Base-by-base conservation (phyloP, 35 echinoderm and acorn worm genomes). In the Apostichopus japonicus region DNA sequence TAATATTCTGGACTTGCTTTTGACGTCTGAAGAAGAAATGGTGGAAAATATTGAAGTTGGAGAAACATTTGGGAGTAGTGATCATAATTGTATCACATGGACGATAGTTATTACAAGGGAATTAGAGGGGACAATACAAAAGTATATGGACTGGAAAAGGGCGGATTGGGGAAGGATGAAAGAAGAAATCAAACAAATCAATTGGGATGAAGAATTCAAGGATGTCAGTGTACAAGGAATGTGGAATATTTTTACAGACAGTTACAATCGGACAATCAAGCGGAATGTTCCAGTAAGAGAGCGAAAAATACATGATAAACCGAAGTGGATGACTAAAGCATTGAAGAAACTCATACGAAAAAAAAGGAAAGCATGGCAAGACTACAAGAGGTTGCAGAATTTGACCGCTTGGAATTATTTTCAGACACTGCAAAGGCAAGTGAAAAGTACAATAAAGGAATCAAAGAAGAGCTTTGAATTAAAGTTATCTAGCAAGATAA, bases 41-140 rank as follows among this genome's bases (percentile, higher is more conserved):
- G 53, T 77, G 53, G 90, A 91, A 22, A 77, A 91, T 52, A 21
- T 91, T 3, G 73, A 79, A 86, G 91, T 92, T 8, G 21, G 56
- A 84, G 91, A 92, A 83, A 76, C 5, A 54, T 84, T 92, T 65
- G 79, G 91, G 91, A n/a, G n/a, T n/a, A n/a, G n/a, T n/a, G n/a
- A 92, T 25, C 79, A 84, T 67, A 15, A 53, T 51, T 83, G 59
- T 72, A 82, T 84, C 4, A 9, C 59, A 54, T 92, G 91, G 91
- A 84, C 15, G 1, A 1, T 54, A 24, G 55, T 84, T 10, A 82
- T 92, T 54, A 70, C 24, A 81, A 53, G 54, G 25, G 19, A 92
- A 92, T 57, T 4, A 56, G 51, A 51, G 5, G n/a, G n/a, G n/a
- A n/a, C n/a, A n/a, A n/a, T n/a, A n/a, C 16, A 83, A 17, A 53